These are phyloP conservation scores for Beroe forskalii DNA, from an alignment of 37 sponge, comb jelly and placozoan species.

Conservation along the genomic window DNA sequence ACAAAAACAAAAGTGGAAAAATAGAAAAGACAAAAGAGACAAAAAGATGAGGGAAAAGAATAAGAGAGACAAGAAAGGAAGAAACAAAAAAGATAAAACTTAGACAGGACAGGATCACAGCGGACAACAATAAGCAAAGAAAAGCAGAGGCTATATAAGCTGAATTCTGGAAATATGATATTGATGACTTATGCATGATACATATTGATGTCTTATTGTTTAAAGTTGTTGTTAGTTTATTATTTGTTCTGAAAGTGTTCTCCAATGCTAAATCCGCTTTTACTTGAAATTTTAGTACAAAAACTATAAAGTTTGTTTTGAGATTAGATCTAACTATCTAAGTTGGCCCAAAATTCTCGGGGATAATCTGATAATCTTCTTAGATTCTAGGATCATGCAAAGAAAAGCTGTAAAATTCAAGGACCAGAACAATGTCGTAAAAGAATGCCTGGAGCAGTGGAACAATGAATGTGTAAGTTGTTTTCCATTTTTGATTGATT, in stretches of 20 bases:
- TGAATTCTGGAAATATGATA: neutral
- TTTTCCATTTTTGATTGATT: neutral
- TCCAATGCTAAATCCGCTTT: no score
- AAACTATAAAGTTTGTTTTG: no score
- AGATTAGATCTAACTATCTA: no score
- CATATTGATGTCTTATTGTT: no score
- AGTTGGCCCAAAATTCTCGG: no score
- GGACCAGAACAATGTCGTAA: neutral
- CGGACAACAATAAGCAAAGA: neutral
- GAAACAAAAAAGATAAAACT: neutral
- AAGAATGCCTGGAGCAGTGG: slow-evolving; percentile 26
- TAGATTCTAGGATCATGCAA: neutral
- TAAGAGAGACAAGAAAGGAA: neutral
- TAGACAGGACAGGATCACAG: neutral
- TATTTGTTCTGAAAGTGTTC: no score
- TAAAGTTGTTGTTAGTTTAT: no score
- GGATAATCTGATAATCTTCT: no score
- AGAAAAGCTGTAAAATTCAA: neutral
- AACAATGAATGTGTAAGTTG: neutral
- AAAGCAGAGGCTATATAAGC: neutral
- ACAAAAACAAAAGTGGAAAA: neutral
- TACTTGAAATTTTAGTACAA: no score
- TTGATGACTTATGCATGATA: neutral
- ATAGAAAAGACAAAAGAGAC: neutral
- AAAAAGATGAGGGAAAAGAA: neutral